Conservation (phyloP, 1,140 invertebrate genomes). For the Hylaeus volcanicus region DNA sequence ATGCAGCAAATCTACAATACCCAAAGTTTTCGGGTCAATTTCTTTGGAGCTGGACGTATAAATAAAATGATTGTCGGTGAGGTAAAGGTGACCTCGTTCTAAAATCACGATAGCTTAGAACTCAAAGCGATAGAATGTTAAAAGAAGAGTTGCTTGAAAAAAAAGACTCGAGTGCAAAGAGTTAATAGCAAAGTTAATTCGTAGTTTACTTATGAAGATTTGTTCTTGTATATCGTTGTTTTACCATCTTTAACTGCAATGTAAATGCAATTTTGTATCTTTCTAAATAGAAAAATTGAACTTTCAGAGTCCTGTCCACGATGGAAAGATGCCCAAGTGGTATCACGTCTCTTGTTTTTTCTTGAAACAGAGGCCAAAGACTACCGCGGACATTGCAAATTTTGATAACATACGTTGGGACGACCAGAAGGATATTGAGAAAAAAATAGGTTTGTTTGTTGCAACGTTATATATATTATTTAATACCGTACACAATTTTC, state of each 20-base stretch:
- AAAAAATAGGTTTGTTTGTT: slow-evolving; percentile 84
- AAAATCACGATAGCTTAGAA: too few relatives aligned
- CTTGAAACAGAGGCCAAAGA: slow-evolving; percentile 87
- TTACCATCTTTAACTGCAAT: not conserved
- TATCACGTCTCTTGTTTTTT: slow-evolving; percentile 96
- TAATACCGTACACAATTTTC: not conserved
- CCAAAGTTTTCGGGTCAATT: too few relatives aligned
- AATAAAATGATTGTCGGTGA: too few relatives aligned
- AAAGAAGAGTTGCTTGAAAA: too few relatives aligned
- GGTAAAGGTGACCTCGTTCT: too few relatives aligned
- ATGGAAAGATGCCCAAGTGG: slow-evolving; percentile 95
- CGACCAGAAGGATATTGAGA: slow-evolving; percentile 92
- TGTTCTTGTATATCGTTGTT: not conserved
- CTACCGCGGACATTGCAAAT: slow-evolving; percentile 89
- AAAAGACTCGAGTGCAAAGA: too few relatives aligned
- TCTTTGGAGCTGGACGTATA: too few relatives aligned
- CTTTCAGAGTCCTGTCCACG: slow-evolving; percentile 91
- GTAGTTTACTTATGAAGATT: too few relatives aligned
- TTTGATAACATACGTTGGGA: slow-evolving; percentile 91
- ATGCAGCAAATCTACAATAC: too few relatives aligned
- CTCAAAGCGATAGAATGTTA: too few relatives aligned
- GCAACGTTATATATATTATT: not conserved
- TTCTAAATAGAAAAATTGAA: not conserved
- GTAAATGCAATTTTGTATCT: too few relatives aligned
- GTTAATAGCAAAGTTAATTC: too few relatives aligned